phyloP scores from a whole-genome alignment of 2,888 invertebrate species.

The Phyllotreta striolata region DNA sequence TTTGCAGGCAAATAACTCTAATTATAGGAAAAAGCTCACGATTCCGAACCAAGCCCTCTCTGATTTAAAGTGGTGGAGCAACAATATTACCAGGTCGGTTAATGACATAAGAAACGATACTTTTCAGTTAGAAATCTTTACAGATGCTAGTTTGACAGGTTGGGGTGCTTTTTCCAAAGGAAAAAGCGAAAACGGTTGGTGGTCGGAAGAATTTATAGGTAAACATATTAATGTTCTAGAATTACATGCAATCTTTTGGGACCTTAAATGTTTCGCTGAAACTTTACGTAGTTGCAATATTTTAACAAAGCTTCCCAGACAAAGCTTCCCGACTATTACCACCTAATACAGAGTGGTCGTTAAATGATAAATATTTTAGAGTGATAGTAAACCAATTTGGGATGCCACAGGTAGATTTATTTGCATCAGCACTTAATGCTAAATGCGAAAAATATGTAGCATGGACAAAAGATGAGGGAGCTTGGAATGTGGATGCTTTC shows the following conservation, averaged over 20 bases:
- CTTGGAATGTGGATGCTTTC: constrained; percentile 46
- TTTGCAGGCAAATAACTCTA: constrained; percentile 12
- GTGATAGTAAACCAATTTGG: constrained; percentile 6
- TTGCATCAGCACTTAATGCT: constrained; percentile 23
- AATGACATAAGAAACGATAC: constrained; percentile 26
- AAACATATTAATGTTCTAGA: constrained; percentile 47
- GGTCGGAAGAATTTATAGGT: constrained; percentile 35
- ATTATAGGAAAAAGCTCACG: constrained; percentile 3
- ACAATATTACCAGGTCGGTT: constrained; percentile 21
- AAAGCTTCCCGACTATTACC: constrained; percentile 38
- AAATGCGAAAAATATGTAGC: constrained; percentile 39
- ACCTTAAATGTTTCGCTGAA: constrained; percentile 42
- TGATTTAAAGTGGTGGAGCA: constrained; percentile 44
- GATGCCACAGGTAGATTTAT: constrained; percentile 30
- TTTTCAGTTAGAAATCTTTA: constrained; percentile 37
- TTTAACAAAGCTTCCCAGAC: constrained; percentile 42
- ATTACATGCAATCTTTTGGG: constrained; percentile 41
- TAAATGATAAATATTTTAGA: constrained; percentile 10
- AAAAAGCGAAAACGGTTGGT: constrained; percentile 37
- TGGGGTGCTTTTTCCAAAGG: constrained; percentile 43
- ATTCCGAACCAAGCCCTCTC: not conserved
- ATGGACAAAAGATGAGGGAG: constrained; percentile 44
- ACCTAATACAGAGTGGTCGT: constrained; percentile 37
- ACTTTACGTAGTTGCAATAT: constrained; percentile 34
- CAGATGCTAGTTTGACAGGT: constrained; percentile 42